Evolutionary conservation across 2,888 invertebrate species (phyloP), one percentile per base, ranked within the genome.

Genomic region (Andrena dorsata): DNA sequence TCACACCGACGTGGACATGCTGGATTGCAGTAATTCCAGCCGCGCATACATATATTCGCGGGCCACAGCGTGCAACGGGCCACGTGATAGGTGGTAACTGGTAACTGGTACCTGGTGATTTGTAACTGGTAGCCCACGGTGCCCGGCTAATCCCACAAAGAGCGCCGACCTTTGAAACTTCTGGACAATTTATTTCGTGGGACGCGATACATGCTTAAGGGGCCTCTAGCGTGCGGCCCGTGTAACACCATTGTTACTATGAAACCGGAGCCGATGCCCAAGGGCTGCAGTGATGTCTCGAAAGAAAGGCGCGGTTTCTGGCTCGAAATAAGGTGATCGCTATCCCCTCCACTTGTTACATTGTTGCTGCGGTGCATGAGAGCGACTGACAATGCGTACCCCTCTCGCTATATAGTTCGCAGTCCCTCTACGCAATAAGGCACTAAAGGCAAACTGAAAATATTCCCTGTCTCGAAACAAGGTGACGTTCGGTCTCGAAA

Each of bases 51-150:
- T 66, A 70, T 20, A n/a, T 66, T 47, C 71, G 66, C 58, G 68
- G 26, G 7, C 41, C 53, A 7, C 51, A 35, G 63, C 76, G 77
- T 76, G 76, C 53, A 35, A 30, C 75, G 69, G 47, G 76, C 68
- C 64, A 80, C 84, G 80, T 85, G 88, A 89, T 88, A 91, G 90
- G 90, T 90, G 91, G 90, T 89, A 88, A 91, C 91, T 90, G 90
- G 89, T 90, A 91, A 91, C 92, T 92, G 92, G 92, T 91, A 91
- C 90, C 90, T 85, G 87, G 89, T 91, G 90, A 92, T 92, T 91
- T 91, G 90, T 91, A 89, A 89, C 90, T 90, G 89, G 91, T 90
- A 92, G 91, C 90, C 90, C 79, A 85, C 84, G 84, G 88, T 87
- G 85, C 86, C 86, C 65, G 81, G 74, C 91, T 92, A 92, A 92